phyloP scores from a whole-genome alignment of 2,113 vertebrate species.

The Dicaeum eximium region DNA sequence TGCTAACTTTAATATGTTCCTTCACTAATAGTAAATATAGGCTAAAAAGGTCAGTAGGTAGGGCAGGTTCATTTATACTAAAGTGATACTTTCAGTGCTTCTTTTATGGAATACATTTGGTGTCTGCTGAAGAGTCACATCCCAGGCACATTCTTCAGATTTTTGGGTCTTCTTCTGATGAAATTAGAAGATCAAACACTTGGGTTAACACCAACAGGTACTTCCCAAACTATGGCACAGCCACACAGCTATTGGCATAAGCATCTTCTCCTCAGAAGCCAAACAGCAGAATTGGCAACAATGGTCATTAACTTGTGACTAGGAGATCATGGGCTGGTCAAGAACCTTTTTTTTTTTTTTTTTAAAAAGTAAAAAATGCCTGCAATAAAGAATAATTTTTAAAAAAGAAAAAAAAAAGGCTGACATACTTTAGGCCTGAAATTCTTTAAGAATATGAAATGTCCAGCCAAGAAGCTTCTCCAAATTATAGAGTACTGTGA shows the following conservation, averaged over 20 bases:
- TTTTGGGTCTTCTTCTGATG: neutral
- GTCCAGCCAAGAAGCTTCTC: neutral
- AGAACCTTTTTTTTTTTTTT: neutral
- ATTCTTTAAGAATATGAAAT: neutral
- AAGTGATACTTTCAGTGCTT: neutral
- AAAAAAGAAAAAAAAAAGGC: neutral
- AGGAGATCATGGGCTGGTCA: neutral
- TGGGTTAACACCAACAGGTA: neutral
- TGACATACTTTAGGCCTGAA: neutral
- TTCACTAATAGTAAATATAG: neutral
- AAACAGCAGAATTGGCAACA: neutral
- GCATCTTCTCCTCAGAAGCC: neutral
- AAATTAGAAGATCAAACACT: neutral
- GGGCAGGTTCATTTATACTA: neutral
- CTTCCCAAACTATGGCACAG: neutral
- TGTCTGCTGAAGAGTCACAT: neutral
- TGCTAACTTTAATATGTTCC: neutral
- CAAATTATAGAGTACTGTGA: neutral
- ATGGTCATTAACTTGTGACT: neutral
- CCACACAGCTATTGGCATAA: neutral
- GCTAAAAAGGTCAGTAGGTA: neutral
- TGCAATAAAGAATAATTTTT: neutral
- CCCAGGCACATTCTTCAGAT: neutral
- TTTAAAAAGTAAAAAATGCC: neutral
- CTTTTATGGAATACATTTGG: neutral